phyloP scores from a whole-genome alignment of 1,140 invertebrate species.

The Sinonovacula constricta region DNA sequence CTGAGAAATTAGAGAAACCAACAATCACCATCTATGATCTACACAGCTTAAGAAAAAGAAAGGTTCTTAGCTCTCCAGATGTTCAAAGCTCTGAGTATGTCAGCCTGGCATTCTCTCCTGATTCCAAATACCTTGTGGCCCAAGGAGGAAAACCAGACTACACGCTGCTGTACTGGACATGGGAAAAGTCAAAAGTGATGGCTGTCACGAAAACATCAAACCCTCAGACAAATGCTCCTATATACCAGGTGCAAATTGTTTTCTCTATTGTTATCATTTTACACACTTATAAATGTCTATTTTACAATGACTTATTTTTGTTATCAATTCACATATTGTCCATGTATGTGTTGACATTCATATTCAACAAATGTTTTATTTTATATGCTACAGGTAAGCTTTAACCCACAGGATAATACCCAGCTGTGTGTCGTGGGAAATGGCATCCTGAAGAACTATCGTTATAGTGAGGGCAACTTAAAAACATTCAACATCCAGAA shows the following conservation, averaged over 20 bases:
- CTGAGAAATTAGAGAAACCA: slow-evolving; percentile 78
- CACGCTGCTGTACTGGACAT: slow-evolving; percentile 88
- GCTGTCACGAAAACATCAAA: slow-evolving; percentile 84
- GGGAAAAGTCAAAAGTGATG: slow-evolving; percentile 90
- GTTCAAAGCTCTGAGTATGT: slow-evolving; percentile 82
- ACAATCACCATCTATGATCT: slow-evolving; percentile 80
- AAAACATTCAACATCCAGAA: slow-evolving; percentile 90
- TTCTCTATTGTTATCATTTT: too few species aligned
- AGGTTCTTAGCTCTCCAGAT: slow-evolving; percentile 77
- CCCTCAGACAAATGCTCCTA: slow-evolving; percentile 74
- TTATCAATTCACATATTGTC: too few species aligned
- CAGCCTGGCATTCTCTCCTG: slow-evolving; percentile 87
- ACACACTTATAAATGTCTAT: too few species aligned
- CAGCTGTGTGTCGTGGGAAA: slow-evolving; percentile 87
- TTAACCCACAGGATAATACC: slow-evolving; percentile 88
- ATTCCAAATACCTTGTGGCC: slow-evolving; percentile 87
- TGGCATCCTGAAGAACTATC: slow-evolving; percentile 87
- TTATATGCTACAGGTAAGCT: slow-evolving; percentile 80
- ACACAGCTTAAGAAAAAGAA: slow-evolving; percentile 78
- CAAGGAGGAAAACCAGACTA: slow-evolving; percentile 89
- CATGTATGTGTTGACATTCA: too few species aligned
- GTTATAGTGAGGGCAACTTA: slow-evolving; percentile 88
- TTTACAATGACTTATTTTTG: too few species aligned
- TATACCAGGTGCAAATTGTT: slow-evolving; percentile 80
- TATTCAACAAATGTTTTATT: too few species aligned